Conservation (phyloP, 37 sponge, comb jelly and placozoan genomes). For the Aphrocallistes beatrix region DNA sequence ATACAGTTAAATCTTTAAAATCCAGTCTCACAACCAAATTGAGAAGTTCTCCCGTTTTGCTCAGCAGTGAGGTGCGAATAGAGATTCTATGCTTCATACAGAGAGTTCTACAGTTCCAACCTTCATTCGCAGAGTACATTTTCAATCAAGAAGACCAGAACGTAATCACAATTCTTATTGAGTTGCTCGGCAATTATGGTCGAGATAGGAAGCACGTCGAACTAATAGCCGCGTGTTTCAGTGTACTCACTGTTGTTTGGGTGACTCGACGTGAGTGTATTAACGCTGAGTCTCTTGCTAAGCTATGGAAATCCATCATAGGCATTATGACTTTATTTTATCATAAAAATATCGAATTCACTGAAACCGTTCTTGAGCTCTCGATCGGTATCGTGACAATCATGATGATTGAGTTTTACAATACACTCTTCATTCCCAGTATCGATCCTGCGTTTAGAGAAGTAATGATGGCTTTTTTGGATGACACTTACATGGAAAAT, state of each 20-base stretch:
- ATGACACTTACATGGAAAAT: background rate
- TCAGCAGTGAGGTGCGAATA: background rate
- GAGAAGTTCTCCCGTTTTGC: background rate
- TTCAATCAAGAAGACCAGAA: background rate
- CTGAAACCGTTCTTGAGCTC: background rate
- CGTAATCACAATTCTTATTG: background rate
- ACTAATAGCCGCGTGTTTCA: background rate
- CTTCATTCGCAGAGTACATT: background rate
- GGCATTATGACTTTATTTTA: background rate
- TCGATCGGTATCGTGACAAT: background rate
- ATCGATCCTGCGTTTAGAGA: background rate
- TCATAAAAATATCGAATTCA: background rate
- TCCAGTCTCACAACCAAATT: background rate
- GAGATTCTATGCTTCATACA: background rate
- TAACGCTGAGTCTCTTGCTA: background rate
- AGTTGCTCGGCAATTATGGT: background rate
- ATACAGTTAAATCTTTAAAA: background rate
- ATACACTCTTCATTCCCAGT: background rate
- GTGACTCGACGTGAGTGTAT: background rate
- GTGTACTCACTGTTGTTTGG: background rate
- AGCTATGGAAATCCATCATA: background rate
- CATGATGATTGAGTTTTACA: conserved; percentile 11
- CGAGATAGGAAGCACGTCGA: background rate
- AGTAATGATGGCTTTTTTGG: background rate
- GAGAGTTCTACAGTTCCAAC: background rate